These are phyloP conservation scores for Zootermopsis nevadensis DNA, from an alignment of 2,888 invertebrate genomes.

Conservation along the genomic window DNA sequence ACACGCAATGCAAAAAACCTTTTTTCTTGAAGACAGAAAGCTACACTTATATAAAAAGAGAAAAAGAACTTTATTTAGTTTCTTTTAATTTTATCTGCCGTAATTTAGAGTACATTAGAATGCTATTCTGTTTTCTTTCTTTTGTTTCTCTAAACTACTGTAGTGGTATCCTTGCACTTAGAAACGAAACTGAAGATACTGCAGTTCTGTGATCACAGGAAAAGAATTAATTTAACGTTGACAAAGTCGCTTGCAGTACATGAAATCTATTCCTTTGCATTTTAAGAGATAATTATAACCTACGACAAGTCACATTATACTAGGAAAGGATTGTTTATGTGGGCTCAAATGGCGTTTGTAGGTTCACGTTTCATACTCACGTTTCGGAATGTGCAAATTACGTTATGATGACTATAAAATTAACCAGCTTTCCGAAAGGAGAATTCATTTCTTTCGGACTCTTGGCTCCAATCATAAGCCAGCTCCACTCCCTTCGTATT, in stretches of 20 bases:
- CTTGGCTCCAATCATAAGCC: too few relatives aligned
- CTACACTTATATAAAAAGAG: neutral
- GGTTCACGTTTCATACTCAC: too few relatives aligned
- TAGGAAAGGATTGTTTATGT: neutral
- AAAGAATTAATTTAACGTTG: neutral
- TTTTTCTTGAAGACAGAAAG: constrained; percentile 25
- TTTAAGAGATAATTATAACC: neutral
- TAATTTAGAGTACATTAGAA: constrained; percentile 24
- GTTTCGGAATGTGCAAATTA: too few relatives aligned
- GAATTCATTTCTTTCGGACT: too few relatives aligned
- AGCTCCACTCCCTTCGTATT: too few relatives aligned
- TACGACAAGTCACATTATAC: neutral
- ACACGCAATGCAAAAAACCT: constrained; percentile 41
- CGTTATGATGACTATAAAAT: too few relatives aligned
- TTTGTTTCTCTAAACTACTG: neutral
- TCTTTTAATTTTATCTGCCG: constrained; percentile 3
- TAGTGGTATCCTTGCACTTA: neutral
- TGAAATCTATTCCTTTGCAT: neutral
- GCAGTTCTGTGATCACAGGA: neutral
- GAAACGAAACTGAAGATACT: neutral
- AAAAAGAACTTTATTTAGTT: neutral
- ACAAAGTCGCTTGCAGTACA: neutral
- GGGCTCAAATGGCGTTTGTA: neutral
- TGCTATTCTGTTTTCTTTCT: neutral
- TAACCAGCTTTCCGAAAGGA: too few relatives aligned